These are phyloP conservation scores for Drosophila mayri DNA, from an alignment of 1,140 invertebrate species.

Conservation along the genomic window DNA sequence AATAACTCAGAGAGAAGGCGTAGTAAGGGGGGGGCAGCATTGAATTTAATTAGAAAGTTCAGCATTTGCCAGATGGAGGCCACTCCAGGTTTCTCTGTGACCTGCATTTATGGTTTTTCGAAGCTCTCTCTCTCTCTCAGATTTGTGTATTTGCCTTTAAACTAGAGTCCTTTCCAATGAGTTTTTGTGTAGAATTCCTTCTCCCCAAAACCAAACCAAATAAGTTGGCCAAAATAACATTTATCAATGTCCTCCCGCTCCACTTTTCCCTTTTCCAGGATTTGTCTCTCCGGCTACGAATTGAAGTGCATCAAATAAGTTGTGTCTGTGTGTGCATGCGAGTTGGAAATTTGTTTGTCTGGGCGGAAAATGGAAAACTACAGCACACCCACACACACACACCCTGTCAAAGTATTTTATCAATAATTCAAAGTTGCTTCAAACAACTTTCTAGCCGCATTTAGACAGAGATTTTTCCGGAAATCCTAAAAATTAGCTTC, in stretches of 20 bases:
- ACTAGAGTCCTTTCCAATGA: not conserved
- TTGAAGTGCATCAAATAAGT: conserved; percentile 68
- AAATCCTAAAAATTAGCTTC: conserved; percentile 49
- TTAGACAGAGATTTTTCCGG: conserved; percentile 42
- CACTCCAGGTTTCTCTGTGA: not conserved
- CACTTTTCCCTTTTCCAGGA: not conserved
- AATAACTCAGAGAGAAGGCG: conserved; percentile 35
- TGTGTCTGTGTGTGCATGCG: conserved; percentile 46
- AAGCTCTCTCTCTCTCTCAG: not conserved
- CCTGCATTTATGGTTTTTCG: conserved; percentile 3
- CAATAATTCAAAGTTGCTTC: conserved; percentile 64
- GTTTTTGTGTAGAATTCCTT: too few species aligned
- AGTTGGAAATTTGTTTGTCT: conserved; percentile 63
- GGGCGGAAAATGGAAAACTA: conserved; percentile 14
- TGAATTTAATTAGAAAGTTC: conserved; percentile 62
- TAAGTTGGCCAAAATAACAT: conserved; percentile 63
- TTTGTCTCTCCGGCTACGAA: conserved; percentile 18
- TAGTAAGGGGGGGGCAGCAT: not conserved
- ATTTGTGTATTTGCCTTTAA: not conserved
- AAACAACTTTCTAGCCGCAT: conserved; percentile 44
- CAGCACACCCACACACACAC: conserved; percentile 1
- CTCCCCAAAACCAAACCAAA: conserved; percentile 14
- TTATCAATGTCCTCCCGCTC: conserved; percentile 57
- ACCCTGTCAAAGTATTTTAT: conserved; percentile 61
- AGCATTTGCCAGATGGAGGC: conserved; percentile 37